These are phyloP conservation scores for Hermodice carunculata DNA, from an alignment of 2,888 invertebrate genomes.

Conservation along the genomic window DNA sequence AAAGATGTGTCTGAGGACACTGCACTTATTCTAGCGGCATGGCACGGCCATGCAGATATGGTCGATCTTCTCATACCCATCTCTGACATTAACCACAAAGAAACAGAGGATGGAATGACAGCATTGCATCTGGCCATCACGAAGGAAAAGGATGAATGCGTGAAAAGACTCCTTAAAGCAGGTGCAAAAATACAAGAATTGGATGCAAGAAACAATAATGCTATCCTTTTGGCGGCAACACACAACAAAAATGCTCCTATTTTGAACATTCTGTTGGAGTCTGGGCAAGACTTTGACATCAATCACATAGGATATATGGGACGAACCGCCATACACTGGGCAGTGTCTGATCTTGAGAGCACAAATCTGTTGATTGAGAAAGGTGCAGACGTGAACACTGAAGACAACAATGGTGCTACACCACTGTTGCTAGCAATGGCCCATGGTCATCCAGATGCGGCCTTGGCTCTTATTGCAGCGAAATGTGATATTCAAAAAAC, in stretches of 20 bases:
- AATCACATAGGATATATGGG: constrained; percentile 10
- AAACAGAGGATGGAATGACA: constrained; percentile 36
- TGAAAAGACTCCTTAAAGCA: constrained; percentile 20
- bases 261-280: constrained; percentile 15
- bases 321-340: constrained; percentile 34
- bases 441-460: constrained; percentile 32
- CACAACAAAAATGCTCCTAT: constrained; percentile 24
- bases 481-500: constrained; percentile 27
- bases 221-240: constrained; percentile 27
- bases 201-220: constrained; percentile 25
- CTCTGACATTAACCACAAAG: constrained; percentile 28
- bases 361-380: constrained; percentile 19
- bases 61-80: constrained; percentile 23
- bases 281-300: constrained; percentile 20
- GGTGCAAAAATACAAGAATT: constrained; percentile 20
- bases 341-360: constrained; percentile 29
- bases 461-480: constrained; percentile 28
- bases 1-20: constrained; percentile 25
- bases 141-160: constrained; percentile 20
- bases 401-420: constrained; percentile 34
- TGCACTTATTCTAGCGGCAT: constrained; percentile 31
- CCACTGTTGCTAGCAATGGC: constrained; percentile 36
- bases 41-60: constrained; percentile 23
- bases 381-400: constrained; percentile 12
- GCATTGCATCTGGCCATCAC: constrained; percentile 33